These are phyloP conservation scores for Cairina moschata DNA, from an alignment of 2,113 vertebrate species.

Conservation along the genomic window DNA sequence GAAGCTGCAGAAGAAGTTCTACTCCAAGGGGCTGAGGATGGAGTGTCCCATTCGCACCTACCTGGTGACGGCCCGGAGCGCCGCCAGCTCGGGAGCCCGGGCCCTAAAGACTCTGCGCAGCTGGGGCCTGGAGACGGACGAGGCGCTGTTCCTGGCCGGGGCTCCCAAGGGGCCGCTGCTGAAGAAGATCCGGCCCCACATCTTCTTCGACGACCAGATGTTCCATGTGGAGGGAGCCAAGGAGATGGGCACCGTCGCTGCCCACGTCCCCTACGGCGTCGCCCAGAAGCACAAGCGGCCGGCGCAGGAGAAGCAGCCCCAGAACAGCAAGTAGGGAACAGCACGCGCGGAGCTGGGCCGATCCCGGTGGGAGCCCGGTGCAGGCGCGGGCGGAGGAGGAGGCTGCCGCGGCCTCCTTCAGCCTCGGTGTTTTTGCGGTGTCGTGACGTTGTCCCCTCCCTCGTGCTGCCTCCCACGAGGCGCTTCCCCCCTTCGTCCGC, in stretches of 20 bases:
- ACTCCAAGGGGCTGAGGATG: conserved; percentile 89
- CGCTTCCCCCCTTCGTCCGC: not conserved
- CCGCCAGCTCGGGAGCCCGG: conserved; percentile 91
- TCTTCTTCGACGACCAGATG: conserved; percentile 98
- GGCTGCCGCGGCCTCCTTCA: not conserved
- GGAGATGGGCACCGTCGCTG: conserved; percentile 89
- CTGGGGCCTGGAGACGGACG: conserved; percentile 95
- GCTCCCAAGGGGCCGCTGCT: conserved; percentile 94
- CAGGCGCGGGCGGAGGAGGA: not conserved
- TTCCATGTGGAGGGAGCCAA: conserved; percentile 93
- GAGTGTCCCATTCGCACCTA: conserved; percentile 96
- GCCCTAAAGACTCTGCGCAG: conserved; percentile 93
- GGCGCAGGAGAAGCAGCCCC: not conserved
- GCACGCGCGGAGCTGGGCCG: accelerated
- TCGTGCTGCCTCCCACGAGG: accelerated
- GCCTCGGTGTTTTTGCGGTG: not conserved
- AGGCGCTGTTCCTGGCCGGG: conserved; percentile 92
- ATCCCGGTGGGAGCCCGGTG: not conserved
- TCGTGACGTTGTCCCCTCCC: accelerated
- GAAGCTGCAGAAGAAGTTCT: conserved; percentile 95
- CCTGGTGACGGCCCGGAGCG: conserved; percentile 91
- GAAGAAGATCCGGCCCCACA: conserved; percentile 92
- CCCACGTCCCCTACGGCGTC: conserved; percentile 91
- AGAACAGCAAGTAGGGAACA: conserved; percentile 36
- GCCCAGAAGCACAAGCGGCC: conserved; percentile 78